Evolutionary conservation across 2,797 vertebrate species (phyloP), one percentile per base, ranked within the genome.

Genomic region (Malurus leucopterus): DNA sequence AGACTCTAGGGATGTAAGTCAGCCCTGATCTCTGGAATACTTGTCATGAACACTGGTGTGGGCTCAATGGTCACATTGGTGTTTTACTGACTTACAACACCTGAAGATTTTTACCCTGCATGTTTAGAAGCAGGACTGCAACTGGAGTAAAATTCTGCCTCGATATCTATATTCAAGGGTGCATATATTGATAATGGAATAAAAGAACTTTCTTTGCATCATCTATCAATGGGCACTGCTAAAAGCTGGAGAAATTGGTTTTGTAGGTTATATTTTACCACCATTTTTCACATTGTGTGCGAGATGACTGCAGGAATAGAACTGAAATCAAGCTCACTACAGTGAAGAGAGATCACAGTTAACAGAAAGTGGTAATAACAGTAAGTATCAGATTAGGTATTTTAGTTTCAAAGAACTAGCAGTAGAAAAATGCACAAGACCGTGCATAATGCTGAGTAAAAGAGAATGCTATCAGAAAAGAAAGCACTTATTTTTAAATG

Each of bases 401-500:
- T 65, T 61, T 61, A 67, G 44, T 55, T 44, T 23, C 77, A 57
- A 76, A 73, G 30, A 46, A 29, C 89, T 54, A 93, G 65, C 19
- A 76, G 15, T 44, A 72, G 47, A 58, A 75, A 54, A 61, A 30
- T 1, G 2, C 17, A 23, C 8, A 79, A 64, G 27, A 77, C 46
- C 1, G 2, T 53, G 46, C 46, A 62, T 51, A 86, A 64, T 29
- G 41, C 73, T 46, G 38, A 34, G n/a, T 53, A 36, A 74, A 93
- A 77, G 27, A 54, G 32, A 85, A 67, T 1, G 0, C 36, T 69
- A 26, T 34, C 24, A 67, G 65, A 85, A 90, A 63, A 89, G 46
- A 91, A 90, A 58, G 15, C n/a, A 55, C 17, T 75, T 88, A 51
- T 44, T 91, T 95, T 81, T 75, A 70, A 72, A 70, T 21, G 44